phyloP scores from a whole-genome alignment of 2,797 vertebrate genomes.

The Diplodus puntazzo region DNA sequence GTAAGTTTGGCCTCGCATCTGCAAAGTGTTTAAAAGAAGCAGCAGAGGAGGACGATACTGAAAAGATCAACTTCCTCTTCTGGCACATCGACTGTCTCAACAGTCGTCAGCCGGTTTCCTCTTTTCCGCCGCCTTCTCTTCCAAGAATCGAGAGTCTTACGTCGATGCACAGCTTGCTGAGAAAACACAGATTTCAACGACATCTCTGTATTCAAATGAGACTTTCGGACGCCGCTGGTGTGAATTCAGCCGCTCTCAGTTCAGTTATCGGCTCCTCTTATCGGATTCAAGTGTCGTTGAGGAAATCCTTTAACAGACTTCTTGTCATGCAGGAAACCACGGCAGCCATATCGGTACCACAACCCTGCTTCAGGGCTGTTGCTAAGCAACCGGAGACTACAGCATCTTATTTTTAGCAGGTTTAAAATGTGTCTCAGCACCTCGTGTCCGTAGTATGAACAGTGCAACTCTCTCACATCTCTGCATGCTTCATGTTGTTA shows the following conservation, averaged over 20 bases:
- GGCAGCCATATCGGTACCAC: conserved; percentile 18
- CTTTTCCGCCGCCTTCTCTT: neutral
- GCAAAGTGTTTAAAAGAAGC: neutral
- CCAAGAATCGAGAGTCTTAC: neutral
- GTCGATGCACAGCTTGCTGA: neutral
- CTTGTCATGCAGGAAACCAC: conserved; percentile 6
- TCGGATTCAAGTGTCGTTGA: neutral
- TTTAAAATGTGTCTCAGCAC: conserved; percentile 50
- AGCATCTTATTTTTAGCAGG: conserved; percentile 71
- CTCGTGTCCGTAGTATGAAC: conserved; percentile 16
- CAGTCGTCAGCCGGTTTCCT: conserved; percentile 1
- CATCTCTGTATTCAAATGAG: neutral
- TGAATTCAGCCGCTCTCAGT: neutral
- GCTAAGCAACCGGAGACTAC: conserved; percentile 65
- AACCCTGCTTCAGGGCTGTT: conserved; percentile 55
- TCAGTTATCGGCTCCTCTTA: neutral
- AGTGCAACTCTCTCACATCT: neutral
- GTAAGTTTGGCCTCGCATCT: neutral
- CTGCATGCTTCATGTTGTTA: neutral
- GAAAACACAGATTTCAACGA: neutral
- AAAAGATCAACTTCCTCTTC: conserved; percentile 24
- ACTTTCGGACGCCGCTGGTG: neutral
- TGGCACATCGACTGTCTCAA: neutral
- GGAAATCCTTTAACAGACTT: conserved; percentile 6
- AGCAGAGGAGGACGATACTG: neutral